Conservation (phyloP, 2,797 vertebrate genomes). For the Diglossa cyanea region DNA sequence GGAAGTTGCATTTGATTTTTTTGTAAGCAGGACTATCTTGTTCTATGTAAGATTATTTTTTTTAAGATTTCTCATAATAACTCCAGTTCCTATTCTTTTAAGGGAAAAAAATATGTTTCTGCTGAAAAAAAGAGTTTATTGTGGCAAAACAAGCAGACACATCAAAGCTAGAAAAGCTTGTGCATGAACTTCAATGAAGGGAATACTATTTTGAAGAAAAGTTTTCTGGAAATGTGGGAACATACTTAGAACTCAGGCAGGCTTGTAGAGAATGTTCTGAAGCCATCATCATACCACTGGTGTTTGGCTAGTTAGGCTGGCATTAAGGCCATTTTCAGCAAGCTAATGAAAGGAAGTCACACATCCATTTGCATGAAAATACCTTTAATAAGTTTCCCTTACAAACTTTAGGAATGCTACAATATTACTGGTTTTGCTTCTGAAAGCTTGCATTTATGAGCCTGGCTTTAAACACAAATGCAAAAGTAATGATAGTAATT, state of each 20-base stretch:
- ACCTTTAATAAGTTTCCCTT: neutral
- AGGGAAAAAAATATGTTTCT: neutral
- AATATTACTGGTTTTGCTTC: neutral
- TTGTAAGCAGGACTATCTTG: neutral
- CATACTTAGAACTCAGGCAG: neutral
- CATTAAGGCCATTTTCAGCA: neutral
- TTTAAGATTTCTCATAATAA: neutral
- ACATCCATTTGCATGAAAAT: neutral
- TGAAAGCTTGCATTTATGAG: neutral
- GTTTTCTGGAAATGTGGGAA: neutral
- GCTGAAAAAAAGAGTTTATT: neutral
- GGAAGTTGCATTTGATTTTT: neutral
- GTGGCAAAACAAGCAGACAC: neutral
- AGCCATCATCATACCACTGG: neutral
- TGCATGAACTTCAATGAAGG: neutral
- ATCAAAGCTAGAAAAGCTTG: neutral
- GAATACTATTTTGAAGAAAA: neutral
- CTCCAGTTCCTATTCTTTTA: neutral
- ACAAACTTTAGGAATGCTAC: neutral
- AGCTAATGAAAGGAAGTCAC: neutral
- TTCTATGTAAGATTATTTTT: neutral
- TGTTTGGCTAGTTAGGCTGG: neutral
- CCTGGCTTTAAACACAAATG: neutral
- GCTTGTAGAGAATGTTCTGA: neutral
- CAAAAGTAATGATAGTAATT: neutral